Evolutionary conservation across 2,113 vertebrate species (phyloP), one percentile per base, ranked within the genome.

Genomic region (Beaufortia kweichowensis): DNA sequence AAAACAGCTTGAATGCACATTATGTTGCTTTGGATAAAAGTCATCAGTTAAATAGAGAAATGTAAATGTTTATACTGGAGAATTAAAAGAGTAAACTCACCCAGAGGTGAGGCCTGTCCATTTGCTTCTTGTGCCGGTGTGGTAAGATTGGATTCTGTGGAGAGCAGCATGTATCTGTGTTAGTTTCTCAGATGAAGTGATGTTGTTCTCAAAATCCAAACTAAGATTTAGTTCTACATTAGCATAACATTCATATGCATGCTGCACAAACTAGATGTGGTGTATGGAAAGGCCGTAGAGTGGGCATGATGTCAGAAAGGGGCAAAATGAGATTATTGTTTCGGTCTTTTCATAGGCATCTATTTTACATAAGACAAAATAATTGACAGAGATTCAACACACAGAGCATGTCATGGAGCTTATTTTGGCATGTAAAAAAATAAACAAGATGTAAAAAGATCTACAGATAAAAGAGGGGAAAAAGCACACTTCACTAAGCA

Each of bases 131-230:
- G 43, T 29, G 59, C 59, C 23, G 68, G 62, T 55, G 63, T 29
- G 6, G 67, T 39, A n/a, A 82, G 76, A 69, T 55, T 78, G 0
- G 65, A 64, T 33, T 82, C 76, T 75, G 80, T 66, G 21, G 59
- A 75, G 56, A 75, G 65, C 66, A 82, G 41, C 76, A 70, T 82
- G 71, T 28, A 46, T 48, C 56, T 0, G 41, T 46, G 26, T 64
- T 53, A 76, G 48, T 76, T 33, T 77, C 56, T 78, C 46, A 35
- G 21, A 12, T 29, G 24, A 59, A 68, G 29, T 31, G 64, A 11
- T 69, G 41, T 46, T 33, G 43, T 24, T 33, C 31, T 69, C 14
- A 61, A 46, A 21, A 19, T 41, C 35, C 39, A 69, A 61, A 46
- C 26, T 24, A 48, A 60, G 17, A 48, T 10, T 73, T 39, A n/a